phyloP scores from a whole-genome alignment of 2,888 invertebrate species.

The Coenonympha arcania region DNA sequence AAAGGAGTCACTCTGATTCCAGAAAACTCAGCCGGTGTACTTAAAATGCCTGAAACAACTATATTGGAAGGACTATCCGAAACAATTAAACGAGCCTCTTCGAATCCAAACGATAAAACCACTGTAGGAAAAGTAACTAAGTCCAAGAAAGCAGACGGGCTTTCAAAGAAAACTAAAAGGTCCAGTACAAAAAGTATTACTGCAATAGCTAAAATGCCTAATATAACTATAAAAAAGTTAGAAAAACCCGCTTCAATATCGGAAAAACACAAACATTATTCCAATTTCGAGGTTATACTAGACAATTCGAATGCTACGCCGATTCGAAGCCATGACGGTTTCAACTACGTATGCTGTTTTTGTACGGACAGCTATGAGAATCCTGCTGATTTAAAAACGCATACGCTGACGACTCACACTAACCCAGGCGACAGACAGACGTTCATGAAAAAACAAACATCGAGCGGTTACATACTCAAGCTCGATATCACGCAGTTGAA shows the following conservation, averaged over 20 bases:
- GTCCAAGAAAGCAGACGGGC: not conserved
- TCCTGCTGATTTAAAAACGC: constrained; percentile 3
- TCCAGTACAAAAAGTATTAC: not conserved
- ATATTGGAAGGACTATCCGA: not conserved
- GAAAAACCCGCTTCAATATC: not conserved
- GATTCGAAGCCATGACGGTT: not conserved
- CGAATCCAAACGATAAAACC: not conserved
- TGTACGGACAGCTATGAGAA: not conserved
- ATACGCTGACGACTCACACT: not conserved
- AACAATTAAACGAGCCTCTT: not conserved
- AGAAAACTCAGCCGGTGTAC: not conserved
- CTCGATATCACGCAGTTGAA: constrained; percentile 4
- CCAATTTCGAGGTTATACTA: constrained; percentile 1
- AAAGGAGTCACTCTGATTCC: not conserved
- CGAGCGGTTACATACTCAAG: constrained; percentile 1
- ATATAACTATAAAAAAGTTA: constrained; percentile 3
- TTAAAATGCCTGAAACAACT: not conserved
- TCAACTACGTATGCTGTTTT: constrained; percentile 5
- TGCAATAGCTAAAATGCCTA: not conserved
- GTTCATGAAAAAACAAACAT: not conserved
- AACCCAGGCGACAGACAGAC: not conserved
- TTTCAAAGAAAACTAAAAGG: not conserved
- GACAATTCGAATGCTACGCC: not conserved
- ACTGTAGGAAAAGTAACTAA: not conserved
- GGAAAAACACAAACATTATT: not conserved